These are phyloP conservation scores for Eretmochelys imbricata DNA, from an alignment of 2,113 vertebrate species.

Conservation along the genomic window DNA sequence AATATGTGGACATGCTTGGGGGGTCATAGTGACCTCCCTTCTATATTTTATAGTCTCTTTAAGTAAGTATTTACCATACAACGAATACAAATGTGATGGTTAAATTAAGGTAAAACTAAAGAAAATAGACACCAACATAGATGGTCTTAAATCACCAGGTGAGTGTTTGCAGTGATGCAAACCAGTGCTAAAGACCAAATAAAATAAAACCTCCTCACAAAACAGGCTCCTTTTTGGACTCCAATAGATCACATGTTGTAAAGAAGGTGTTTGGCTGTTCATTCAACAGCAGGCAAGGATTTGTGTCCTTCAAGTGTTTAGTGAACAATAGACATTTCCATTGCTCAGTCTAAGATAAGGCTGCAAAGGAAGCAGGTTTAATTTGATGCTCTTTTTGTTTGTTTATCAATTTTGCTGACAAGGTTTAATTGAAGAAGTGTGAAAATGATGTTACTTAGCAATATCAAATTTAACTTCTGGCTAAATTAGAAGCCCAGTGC, in stretches of 20 bases:
- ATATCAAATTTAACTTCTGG: not conserved
- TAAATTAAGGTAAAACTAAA: not conserved
- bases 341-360: not conserved
- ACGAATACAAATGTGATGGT: not conserved
- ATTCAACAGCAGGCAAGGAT: not conserved
- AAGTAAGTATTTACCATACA: fast-evolving
- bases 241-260: not conserved
- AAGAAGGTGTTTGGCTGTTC: not conserved
- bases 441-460: not conserved
- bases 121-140: not conserved
- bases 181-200: not conserved
- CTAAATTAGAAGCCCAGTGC: not conserved
- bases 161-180: fast-evolving
- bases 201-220: not conserved
- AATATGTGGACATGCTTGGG: fast-evolving
- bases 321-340: not conserved
- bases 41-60: not conserved
- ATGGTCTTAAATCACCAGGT: not conserved
- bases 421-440: not conserved
- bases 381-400: not conserved
- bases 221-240: fast-evolving
- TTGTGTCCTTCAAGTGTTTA: not conserved
- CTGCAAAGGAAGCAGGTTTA: not conserved
- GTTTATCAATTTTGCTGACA: conserved; percentile 2
- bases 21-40: fast-evolving